Evolutionary conservation across 2,113 vertebrate genomes (phyloP).

Genomic region (Mola mola): DNA sequence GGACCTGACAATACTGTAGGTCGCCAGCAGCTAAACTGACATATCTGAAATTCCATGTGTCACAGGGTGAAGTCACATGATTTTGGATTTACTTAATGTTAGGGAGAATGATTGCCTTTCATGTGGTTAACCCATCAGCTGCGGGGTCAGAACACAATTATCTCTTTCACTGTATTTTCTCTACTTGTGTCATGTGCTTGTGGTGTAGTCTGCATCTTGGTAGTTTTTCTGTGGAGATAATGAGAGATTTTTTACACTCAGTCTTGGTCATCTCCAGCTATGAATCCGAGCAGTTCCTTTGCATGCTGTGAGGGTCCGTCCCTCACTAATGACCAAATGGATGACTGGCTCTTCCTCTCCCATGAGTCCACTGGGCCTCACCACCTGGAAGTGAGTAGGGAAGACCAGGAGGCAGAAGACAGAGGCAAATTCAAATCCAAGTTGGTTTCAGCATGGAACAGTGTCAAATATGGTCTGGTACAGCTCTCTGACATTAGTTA

Average conservation of each 20-base stretch:
- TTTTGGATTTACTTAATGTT: constrained; percentile 18
- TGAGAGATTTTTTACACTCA: constrained; percentile 3
- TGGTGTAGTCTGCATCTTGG: background rate
- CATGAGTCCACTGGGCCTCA: constrained; percentile 14
- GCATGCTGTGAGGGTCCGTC: constrained; percentile 15
- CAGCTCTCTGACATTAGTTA: background rate
- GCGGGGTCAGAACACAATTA: background rate
- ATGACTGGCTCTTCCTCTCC: constrained; percentile 72
- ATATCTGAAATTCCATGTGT: constrained; percentile 60
- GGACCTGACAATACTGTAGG: too few relatives aligned
- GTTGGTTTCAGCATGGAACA: constrained; percentile 89
- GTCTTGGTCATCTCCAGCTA: constrained; percentile 20
- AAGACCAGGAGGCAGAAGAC: constrained; percentile 75
- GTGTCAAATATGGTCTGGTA: constrained; percentile 87
- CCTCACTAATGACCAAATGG: constrained; percentile 31
- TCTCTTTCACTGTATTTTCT: background rate
- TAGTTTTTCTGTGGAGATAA: constrained; percentile 41
- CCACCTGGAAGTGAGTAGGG: constrained; percentile 5
- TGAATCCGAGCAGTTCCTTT: constrained; percentile 48
- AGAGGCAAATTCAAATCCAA: constrained; percentile 84
- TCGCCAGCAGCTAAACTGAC: constrained; percentile 9
- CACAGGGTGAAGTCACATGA: constrained; percentile 58
- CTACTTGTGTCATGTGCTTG: background rate
- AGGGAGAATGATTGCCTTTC: constrained; percentile 24
- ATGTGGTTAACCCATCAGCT: background rate